phyloP scores from a whole-genome alignment of 2,113 vertebrate genomes.

The Poecile atricapillus region DNA sequence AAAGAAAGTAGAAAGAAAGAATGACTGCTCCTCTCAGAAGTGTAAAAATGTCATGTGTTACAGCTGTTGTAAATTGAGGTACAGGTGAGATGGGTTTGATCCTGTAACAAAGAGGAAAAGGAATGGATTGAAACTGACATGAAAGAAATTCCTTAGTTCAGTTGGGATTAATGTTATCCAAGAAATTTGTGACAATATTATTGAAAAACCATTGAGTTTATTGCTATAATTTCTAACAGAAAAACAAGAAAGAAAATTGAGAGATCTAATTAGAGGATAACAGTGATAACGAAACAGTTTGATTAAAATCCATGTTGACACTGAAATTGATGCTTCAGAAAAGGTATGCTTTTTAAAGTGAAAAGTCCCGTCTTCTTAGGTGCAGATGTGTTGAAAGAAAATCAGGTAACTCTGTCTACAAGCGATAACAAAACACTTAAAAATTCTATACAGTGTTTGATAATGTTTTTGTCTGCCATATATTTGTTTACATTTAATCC shows the following conservation, averaged over 20 bases:
- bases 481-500: neutral
- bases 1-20: conserved; percentile 4
- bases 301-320: neutral
- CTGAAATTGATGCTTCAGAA: neutral
- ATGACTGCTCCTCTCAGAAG: neutral
- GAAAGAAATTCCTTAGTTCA: neutral
- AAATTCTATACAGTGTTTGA: neutral
- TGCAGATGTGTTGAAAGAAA: neutral
- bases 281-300: neutral
- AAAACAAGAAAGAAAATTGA: neutral
- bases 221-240: neutral
- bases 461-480: neutral
- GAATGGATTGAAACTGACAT: neutral
- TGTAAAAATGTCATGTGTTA: neutral
- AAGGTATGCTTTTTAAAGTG: neutral
- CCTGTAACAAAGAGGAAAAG: neutral
- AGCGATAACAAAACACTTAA: neutral
- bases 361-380: neutral
- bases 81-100: neutral
- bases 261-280: neutral
- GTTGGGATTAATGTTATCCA: neutral
- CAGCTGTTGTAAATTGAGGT: neutral
- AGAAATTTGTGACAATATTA: neutral
- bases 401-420: neutral
- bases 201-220: neutral